Evolutionary conservation across 2,888 invertebrate genomes (phyloP).

Genomic region (Loripinus fragilis): DNA sequence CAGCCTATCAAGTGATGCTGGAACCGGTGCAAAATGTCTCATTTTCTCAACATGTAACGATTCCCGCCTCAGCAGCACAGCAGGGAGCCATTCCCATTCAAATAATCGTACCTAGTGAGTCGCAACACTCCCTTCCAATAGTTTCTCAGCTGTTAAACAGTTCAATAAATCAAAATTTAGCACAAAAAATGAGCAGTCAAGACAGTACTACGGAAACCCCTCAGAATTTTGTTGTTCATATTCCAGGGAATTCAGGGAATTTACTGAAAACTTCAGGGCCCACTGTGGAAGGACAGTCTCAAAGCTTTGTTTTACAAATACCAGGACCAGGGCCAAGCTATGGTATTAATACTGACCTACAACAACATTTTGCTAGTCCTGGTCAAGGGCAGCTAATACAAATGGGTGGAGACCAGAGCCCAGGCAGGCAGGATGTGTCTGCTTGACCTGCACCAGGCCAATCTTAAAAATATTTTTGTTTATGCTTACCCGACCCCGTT

Average conservation of each 20-base stretch:
- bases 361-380: not conserved
- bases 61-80: constrained; percentile 15
- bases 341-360: constrained; percentile 7
- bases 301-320: constrained; percentile 56
- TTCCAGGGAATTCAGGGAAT: constrained; percentile 50
- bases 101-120: constrained; percentile 57
- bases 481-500: too few relatives aligned
- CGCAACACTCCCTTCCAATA: constrained; percentile 53
- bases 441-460: too few relatives aligned
- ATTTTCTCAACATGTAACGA: constrained; percentile 14
- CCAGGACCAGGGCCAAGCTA: constrained; percentile 31
- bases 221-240: constrained; percentile 57
- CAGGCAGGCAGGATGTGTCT: not conserved
- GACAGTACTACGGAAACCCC: constrained; percentile 6
- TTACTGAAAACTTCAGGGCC: constrained; percentile 35
- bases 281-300: constrained; percentile 39
- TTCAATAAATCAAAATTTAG: constrained; percentile 23
- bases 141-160: constrained; percentile 57
- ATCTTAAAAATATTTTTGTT: too few relatives aligned
- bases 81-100: constrained; percentile 57
- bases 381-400: not conserved
- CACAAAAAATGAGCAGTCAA: constrained; percentile 20
- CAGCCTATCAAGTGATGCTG: constrained; percentile 16
- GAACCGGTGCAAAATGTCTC: constrained; percentile 5
- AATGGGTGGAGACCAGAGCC: not conserved